Evolutionary conservation across 2,888 invertebrate species (phyloP).

Genomic region (Aethes cnicana): DNA sequence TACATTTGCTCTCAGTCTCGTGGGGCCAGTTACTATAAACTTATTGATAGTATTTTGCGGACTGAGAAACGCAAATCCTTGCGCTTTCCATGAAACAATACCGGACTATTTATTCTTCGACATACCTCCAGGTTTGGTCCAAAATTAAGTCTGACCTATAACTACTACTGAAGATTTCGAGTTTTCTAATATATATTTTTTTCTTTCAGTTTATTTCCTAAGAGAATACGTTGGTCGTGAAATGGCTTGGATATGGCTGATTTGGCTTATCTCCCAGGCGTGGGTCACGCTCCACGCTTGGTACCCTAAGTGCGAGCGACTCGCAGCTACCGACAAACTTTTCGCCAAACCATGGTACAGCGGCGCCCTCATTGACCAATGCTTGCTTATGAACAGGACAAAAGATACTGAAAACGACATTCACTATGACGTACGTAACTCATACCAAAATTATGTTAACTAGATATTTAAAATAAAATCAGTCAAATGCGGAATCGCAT

Average conservation of each 20-base stretch:
- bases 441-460: neutral
- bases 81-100: slow-evolving; percentile 84
- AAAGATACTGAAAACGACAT: slow-evolving; percentile 84
- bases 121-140: slow-evolving; percentile 84
- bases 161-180: too few species aligned
- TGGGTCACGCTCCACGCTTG: slow-evolving; percentile 95
- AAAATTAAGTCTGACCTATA: neutral
- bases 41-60: slow-evolving; percentile 86
- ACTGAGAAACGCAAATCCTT: slow-evolving; percentile 84
- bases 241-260: slow-evolving; percentile 89
- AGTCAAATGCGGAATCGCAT: too few species aligned
- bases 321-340: slow-evolving; percentile 92
- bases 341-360: slow-evolving; percentile 93
- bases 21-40: slow-evolving; percentile 88
- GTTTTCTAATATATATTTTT: too few species aligned
- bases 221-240: slow-evolving; percentile 82
- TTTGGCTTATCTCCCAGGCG: slow-evolving; percentile 91
- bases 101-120: slow-evolving; percentile 94
- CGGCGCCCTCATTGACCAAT: slow-evolving; percentile 91
- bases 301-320: slow-evolving; percentile 90
- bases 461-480: too few species aligned
- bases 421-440: slow-evolving; percentile 61
- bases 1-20: slow-evolving; percentile 90
- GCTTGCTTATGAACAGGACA: slow-evolving; percentile 90
- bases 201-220: slow-evolving; percentile 67